phyloP scores from a whole-genome alignment of 1,140 invertebrate species.

The Chionoecetes opilio region DNA sequence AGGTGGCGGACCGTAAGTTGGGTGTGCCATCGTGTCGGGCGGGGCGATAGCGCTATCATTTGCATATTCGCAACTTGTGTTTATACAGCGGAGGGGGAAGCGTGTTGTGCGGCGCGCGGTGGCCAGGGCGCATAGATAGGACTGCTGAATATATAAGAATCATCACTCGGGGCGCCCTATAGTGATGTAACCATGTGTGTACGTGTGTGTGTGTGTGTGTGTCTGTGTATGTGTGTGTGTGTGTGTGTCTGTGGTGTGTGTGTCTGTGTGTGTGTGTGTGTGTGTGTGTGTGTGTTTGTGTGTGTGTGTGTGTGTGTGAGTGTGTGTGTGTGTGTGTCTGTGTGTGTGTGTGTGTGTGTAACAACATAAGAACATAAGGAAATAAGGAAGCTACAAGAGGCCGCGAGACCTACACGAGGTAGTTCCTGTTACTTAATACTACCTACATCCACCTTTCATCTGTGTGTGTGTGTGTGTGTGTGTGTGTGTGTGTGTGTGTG shows the following conservation, averaged over 20 bases:
- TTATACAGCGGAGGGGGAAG: conserved; percentile 50
- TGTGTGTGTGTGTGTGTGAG: neutral
- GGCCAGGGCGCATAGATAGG: conserved; percentile 52
- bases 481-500: conserved; percentile 44
- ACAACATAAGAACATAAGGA: neutral
- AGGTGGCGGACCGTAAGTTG: conserved; percentile 33
- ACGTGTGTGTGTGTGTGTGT: neutral
- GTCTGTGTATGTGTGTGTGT: conserved; percentile 33
- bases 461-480: neutral
- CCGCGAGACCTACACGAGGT: no score
- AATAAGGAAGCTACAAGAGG: no score
- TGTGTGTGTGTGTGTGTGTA: neutral
- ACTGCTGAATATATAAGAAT: conserved; percentile 55
- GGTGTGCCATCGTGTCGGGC: conserved; percentile 15
- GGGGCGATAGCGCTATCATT: conserved; percentile 24
- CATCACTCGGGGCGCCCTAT: conserved; percentile 1
- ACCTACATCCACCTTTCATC: no score
- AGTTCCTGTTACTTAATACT: no score
- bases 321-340: neutral
- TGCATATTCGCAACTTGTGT: conserved; percentile 57
- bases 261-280: neutral
- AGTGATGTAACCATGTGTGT: neutral
- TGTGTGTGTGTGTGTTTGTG: neutral
- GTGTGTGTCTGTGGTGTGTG: no score
- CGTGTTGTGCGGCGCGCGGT: conserved; percentile 42